These are phyloP conservation scores for Tiliacea citrago DNA, from an alignment of 2,888 invertebrate genomes.

Conservation along the genomic window DNA sequence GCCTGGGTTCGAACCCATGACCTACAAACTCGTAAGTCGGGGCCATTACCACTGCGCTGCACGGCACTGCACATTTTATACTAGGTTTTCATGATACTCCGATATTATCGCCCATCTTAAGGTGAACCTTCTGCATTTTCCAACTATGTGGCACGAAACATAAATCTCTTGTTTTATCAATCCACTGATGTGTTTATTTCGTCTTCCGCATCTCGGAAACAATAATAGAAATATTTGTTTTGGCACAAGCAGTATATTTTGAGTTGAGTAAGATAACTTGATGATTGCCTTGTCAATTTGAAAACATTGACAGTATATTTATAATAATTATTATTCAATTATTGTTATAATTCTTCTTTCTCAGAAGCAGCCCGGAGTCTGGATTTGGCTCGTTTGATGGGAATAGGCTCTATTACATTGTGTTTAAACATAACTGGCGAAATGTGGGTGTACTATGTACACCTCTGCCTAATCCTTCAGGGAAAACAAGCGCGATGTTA, in stretches of 20 bases:
- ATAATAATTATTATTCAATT: background rate
- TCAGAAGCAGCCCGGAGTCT: too few species aligned
- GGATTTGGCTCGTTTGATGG: too few species aligned
- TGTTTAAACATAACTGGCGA: too few species aligned
- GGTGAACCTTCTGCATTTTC: conserved; percentile 22
- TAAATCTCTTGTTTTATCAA: conserved; percentile 71
- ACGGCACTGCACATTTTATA: too few species aligned
- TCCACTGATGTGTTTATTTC: conserved; percentile 66
- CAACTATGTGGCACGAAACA: conserved; percentile 29
- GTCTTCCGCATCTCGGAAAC: conserved; percentile 66
- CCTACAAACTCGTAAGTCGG: too few species aligned
- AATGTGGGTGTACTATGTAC: too few species aligned
- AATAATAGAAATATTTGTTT: conserved; percentile 63
- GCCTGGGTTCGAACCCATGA: too few species aligned
- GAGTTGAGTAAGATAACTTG: conserved; percentile 31
- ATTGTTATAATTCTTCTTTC: background rate
- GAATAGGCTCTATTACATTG: too few species aligned
- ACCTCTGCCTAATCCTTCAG: too few species aligned
- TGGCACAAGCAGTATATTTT: conserved; percentile 28
- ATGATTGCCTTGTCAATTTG: conserved; percentile 11
- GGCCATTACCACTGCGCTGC: too few species aligned
- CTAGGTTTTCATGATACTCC: background rate
- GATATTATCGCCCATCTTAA: background rate
- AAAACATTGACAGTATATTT: conserved; percentile 8
- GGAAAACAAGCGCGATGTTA: too few species aligned